Base-by-base conservation (phyloP, 92 coral and sea anemone species). In the Actinernus sp. region DNA sequence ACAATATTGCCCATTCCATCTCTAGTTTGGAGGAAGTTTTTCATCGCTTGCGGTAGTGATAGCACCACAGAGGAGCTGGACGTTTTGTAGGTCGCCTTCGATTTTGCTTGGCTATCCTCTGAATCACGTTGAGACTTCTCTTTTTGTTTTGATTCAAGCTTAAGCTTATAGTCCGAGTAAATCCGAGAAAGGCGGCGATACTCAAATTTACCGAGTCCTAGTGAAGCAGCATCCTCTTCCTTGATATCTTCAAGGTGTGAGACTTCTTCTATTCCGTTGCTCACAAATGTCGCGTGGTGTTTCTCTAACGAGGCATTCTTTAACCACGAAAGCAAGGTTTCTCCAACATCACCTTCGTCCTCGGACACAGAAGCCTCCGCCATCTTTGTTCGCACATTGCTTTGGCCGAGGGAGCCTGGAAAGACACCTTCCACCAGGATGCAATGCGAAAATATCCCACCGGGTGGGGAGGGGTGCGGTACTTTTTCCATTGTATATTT, bases 1-100 rank as follows among this genome's bases (percentile, higher is more conserved):
- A 76, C 76, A 59, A 76, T 58, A 58, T 76, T 50, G 31, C 76
- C 76, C 19, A 52, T 75, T 40, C 84, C 84, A 41, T 76, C 84
- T 28, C 69, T 58, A 50, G 84, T 76, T 37, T 76, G 76, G 26
- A 76, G 50, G 41, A 54, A 68, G 33, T 51, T 48, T 48, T 45
- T 70, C 53, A 77, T 57, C 27, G 16, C 69, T 25, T 56, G 48
- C n/a, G 74, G 74, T 28, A 75, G 54, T 8, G 58, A 21, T 40
- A 75, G 36, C 1, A 75, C 67, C 29, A 65, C 19, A 2, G 84
- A 67, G 10, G 84, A 46, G 32, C 63, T 57, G 14, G 84, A 77
- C 41, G 76, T 58, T 69, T 47, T 77, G 77, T 31, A 67, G n/a
- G n/a, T n/a, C n/a, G n/a, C n/a, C 12, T 30, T 58, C 34, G 5